Evolutionary conservation across 2,888 invertebrate species (phyloP), one percentile per base, ranked within the genome.

Genomic region (Calameuta pallipes): DNA sequence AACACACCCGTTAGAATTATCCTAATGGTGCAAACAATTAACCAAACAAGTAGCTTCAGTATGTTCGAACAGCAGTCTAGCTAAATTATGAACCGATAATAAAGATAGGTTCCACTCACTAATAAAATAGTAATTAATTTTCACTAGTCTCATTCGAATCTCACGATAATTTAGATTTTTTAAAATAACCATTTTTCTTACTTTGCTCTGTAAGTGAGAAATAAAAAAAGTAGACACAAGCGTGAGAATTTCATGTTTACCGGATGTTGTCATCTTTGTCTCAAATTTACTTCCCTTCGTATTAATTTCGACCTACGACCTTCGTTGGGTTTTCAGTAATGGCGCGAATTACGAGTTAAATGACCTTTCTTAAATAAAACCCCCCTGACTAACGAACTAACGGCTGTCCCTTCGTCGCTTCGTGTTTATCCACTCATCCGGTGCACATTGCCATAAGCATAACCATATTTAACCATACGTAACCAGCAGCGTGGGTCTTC

Each of bases 401-500:
- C 71, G 71, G 13, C 31, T 34, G 71, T 71, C 71, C 71, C 31
- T 34, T 31, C 71, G 56, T 2, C 12, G 15, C 56, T 56, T 56
- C 23, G 23, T 56, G 23, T 56, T 56, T 56, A 71, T 31, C 2
- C 71, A 34, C 34, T 34, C 71, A 31, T 71, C 71, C 71, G 71
- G 71, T 23, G 71, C 31, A 71, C 71, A 0, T 33, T 34, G 36
- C 35, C 33, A 74, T 74, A 74, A 56, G 34, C 36, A 74, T 36
- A 36, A 74, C 74, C 74, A 74, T 74, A 74, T 74, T 74, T 74
- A 74, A 74, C 74, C 74, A 36, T 74, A 74, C 33, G 74, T 34
- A 35, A 30, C 71, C 71, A 31, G 15, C 35, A 33, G 71, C 71
- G 71, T 30, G 30, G 71, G 71, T 33, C 71, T 71, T 34, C 71